Evolutionary conservation across 2,888 invertebrate species (phyloP).

Genomic region (Torymus texanus): DNA sequence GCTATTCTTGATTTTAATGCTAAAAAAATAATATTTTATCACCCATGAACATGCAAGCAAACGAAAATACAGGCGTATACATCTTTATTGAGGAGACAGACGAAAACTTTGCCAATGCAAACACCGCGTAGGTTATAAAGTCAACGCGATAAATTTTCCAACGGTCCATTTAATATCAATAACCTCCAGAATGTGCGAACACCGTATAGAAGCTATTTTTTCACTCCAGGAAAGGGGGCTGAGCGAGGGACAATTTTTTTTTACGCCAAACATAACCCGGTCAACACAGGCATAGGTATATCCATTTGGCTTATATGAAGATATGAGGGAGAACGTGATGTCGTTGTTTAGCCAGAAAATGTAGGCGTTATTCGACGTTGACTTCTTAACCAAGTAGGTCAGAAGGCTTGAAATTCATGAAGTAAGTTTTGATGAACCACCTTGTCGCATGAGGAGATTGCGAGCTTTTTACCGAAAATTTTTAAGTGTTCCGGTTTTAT

Average conservation of each 20-base stretch:
- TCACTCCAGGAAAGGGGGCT: too few species aligned
- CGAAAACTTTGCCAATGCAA: neutral
- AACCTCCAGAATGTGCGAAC: slow-evolving; percentile 41
- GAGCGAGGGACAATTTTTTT: too few species aligned
- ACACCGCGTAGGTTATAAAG: slow-evolving; percentile 30
- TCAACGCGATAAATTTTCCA: slow-evolving; percentile 59
- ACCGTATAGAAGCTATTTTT: neutral
- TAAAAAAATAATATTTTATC: too few species aligned
- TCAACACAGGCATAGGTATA: too few species aligned
- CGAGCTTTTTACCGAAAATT: neutral
- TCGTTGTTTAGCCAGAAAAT: neutral
- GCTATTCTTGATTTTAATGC: too few species aligned
- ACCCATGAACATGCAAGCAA: too few species aligned
- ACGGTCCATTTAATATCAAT: slow-evolving; percentile 58
- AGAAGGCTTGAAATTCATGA: slow-evolving; percentile 22
- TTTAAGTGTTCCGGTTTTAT: neutral
- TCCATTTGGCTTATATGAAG: neutral
- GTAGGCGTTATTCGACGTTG: slow-evolving; percentile 11
- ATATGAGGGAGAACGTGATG: neutral
- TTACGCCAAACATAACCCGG: too few species aligned
- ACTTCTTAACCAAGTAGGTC: slow-evolving; percentile 27
- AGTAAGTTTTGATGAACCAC: slow-evolving; percentile 23
- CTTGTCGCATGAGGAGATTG: neutral
- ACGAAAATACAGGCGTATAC: too few species aligned
- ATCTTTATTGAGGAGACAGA: too few species aligned